Evolutionary conservation across 1,140 invertebrate genomes (phyloP), one percentile per base, ranked within the genome.

Genomic region (Macrosteles quadrilineatus): DNA sequence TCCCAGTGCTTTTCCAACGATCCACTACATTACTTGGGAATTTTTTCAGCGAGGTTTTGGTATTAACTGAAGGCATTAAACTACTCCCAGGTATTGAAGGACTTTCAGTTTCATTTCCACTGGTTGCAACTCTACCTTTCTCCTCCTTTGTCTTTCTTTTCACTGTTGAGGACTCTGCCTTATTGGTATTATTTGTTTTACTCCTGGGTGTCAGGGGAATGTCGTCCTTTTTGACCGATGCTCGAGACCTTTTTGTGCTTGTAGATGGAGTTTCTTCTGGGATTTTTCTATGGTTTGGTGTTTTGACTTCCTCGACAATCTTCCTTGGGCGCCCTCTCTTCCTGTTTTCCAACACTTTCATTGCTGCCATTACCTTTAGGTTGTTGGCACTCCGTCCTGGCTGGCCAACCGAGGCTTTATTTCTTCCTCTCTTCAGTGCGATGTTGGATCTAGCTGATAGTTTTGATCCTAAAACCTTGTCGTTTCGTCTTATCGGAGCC

Each of bases 401-500:
- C 32, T 36, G 32, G 14, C 4, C 32, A 36, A 6, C 14, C 4
- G 47, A 11, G n/a, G 47, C 4, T 6, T 21, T 50, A 3, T 21
- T 21, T 4, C 14, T 17, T 50, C 47, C 47, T n/a, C 47, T 50
- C n/a, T 50, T 50, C 3, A 50, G 14, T 9, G 47, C 4, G n/a
- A 50, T 19, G 4, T 50, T 4, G 47, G 47, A 50, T 50, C 47
- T 50, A 19, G 47, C 4, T 11, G 47, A 50, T 50, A 50, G 2
- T 50, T 50, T 50, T 4, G 47, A 50, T 19, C 47, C 47, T 21
- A 50, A 50, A 50, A 50, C 47, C 21, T 50, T 50, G 4, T 50
- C 47, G n/a, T n/a, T 50, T 50, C 47, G 4, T 50, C 47, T 50
- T 11, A 63, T 31, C 1, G 59, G 59, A 63, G 59, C 59, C 59